Evolutionary conservation across 2,113 vertebrate species (phyloP).

Genomic region (Podarcis cretensis): DNA sequence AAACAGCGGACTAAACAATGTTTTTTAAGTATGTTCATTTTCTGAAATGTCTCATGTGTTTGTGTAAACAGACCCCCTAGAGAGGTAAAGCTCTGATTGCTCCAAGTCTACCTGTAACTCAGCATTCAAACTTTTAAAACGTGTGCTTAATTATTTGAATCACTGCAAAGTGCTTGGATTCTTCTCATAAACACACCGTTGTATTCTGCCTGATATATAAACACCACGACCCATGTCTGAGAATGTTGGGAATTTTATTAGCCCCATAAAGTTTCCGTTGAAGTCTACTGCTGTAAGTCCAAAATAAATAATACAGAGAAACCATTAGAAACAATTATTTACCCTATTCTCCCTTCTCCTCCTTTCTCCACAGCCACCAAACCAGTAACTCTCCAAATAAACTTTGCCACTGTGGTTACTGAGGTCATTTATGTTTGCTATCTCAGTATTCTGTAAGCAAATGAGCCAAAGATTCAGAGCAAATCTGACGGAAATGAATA

Average conservation of each 20-base stretch:
- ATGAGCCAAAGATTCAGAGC: conserved; percentile 20
- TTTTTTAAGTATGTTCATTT: not conserved
- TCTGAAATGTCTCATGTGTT: conserved; percentile 1
- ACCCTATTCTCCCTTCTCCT: conserved; percentile 50
- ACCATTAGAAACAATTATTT: conserved; percentile 72
- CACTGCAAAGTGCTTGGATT: conserved; percentile 64
- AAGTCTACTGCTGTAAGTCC: conserved; percentile 71
- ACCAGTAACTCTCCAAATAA: conserved; percentile 52
- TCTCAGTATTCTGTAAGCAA: conserved; percentile 36
- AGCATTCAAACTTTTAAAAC: conserved; percentile 30
- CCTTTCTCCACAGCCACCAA: conserved; percentile 12
- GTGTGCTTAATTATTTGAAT: conserved; percentile 31
- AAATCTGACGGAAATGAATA: conserved; percentile 1
- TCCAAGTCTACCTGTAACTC: not conserved
- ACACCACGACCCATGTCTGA: conserved; percentile 80
- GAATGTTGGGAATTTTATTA: conserved; percentile 87
- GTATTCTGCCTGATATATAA: conserved; percentile 75
- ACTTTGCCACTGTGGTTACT: conserved; percentile 59
- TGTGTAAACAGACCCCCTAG: not conserved
- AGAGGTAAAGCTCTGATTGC: not conserved
- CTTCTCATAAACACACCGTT: conserved; percentile 79
- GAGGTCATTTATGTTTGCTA: conserved; percentile 53
- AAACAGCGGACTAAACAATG: not conserved
- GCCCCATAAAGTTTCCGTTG: conserved; percentile 81
- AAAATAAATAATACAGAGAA: conserved; percentile 80